Evolutionary conservation across 2,888 invertebrate genomes (phyloP).

Genomic region (Epicampocera succincta): DNA sequence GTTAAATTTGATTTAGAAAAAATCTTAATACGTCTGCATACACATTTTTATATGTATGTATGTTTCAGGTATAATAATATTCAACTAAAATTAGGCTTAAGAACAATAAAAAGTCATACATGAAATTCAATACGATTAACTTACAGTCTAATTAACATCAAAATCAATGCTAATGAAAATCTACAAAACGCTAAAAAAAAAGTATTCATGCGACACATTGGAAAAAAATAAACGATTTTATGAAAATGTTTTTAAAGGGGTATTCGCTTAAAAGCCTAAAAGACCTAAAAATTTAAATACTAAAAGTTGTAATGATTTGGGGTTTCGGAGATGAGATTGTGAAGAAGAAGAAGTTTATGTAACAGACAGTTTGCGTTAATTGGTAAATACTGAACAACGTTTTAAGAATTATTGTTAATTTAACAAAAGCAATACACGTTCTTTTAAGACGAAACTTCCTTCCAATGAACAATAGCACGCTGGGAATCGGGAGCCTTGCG

Average conservation of each 20-base stretch:
- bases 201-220: not conserved
- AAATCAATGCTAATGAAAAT: slow-evolving; percentile 55
- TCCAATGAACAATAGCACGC: slow-evolving; percentile 91
- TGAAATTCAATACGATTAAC: slow-evolving; percentile 15
- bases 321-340: slow-evolving; percentile 8
- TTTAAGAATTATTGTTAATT: slow-evolving; percentile 15
- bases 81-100: slow-evolving; percentile 55
- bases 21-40: not conserved
- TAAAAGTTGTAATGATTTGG: slow-evolving; percentile 26
- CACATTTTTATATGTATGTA: not conserved
- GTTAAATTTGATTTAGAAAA: no score
- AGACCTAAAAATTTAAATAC: slow-evolving; percentile 14
- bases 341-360: not conserved
- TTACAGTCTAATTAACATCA: slow-evolving; percentile 64
- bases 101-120: slow-evolving; percentile 37
- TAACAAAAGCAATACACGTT: not conserved
- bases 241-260: slow-evolving; percentile 23
- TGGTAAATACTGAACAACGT: slow-evolving; percentile 59
- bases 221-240: slow-evolving; percentile 6
- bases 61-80: no score
- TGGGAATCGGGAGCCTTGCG: slow-evolving; percentile 89
- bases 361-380: slow-evolving; percentile 32
- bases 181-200: slow-evolving; percentile 22
- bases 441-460: slow-evolving; percentile 79
- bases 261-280: slow-evolving; percentile 44